phyloP scores from a whole-genome alignment of 2,888 invertebrate species.

The Thymelicus acteon region DNA sequence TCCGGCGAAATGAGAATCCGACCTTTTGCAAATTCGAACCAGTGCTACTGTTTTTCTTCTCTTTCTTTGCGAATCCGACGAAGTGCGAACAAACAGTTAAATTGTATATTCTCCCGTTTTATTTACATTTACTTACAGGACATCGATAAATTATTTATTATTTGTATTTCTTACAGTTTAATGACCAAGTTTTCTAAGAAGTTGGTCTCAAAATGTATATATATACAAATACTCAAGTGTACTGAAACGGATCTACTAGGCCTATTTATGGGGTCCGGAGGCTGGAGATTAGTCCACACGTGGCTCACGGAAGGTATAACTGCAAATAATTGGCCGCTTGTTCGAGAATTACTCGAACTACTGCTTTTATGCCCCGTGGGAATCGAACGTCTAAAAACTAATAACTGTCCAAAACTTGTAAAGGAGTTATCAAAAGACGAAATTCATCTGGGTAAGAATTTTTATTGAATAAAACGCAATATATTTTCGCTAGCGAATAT shows the following conservation, averaged over 20 bases:
- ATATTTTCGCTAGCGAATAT: neutral
- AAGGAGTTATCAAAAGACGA: slow-evolving; percentile 94
- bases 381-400: slow-evolving; percentile 94
- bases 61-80: too few species aligned
- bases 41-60: too few species aligned
- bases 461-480: neutral
- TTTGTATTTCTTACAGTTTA: slow-evolving; percentile 87
- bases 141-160: slow-evolving; percentile 8
- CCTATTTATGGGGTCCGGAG: slow-evolving; percentile 95
- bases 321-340: slow-evolving; percentile 93
- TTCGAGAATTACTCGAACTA: slow-evolving; percentile 93
- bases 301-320: slow-evolving; percentile 96
- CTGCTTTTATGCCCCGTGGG: slow-evolving; percentile 95
- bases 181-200: slow-evolving; percentile 98
- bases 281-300: slow-evolving; percentile 95
- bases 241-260: slow-evolving; percentile 93
- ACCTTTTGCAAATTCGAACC: too few species aligned
- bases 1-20: too few species aligned
- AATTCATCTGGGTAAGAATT: slow-evolving; percentile 90
- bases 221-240: slow-evolving; percentile 95
- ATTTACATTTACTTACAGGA: neutral
- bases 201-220: slow-evolving; percentile 97
- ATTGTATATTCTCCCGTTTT: too few species aligned
- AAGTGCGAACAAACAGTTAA: too few species aligned
- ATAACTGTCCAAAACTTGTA: slow-evolving; percentile 96